Conservation (phyloP, 2,888 invertebrate species). For the Cosmopolites sordidus region DNA sequence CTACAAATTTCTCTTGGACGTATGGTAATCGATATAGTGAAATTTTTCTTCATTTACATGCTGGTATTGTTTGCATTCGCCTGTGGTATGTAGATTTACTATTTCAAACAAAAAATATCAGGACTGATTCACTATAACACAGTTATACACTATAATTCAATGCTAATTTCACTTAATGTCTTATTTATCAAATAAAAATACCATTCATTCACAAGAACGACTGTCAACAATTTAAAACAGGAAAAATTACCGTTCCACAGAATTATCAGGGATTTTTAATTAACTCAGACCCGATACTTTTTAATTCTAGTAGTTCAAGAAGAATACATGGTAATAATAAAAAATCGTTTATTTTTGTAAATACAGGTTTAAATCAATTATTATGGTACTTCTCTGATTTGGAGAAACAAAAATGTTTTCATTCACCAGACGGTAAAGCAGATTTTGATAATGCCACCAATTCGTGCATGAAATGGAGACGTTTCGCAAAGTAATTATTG, state of each 20-base stretch:
- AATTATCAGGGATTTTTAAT: too few species aligned
- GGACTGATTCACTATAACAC: too few species aligned
- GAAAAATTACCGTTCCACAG: too few species aligned
- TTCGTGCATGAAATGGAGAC: constrained; percentile 80
- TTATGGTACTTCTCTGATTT: constrained; percentile 91
- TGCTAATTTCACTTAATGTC: too few species aligned
- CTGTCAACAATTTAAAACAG: too few species aligned
- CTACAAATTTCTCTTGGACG: constrained; percentile 88
- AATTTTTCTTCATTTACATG: constrained; percentile 93
- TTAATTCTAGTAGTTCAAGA: constrained; percentile 1
- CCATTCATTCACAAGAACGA: too few species aligned
- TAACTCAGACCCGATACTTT: too few species aligned
- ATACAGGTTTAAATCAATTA: constrained; percentile 76
- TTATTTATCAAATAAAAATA: too few species aligned
- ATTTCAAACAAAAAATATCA: too few species aligned
- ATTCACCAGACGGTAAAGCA: constrained; percentile 65
- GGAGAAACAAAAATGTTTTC: constrained; percentile 82
- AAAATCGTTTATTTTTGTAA: neutral
- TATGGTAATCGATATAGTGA: constrained; percentile 92
- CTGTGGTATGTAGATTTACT: constrained; percentile 65
- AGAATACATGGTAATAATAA: neutral
- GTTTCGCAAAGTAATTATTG: constrained; percentile 82
- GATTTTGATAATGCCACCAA: constrained; percentile 82
- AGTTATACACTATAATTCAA: too few species aligned
- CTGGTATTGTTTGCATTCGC: constrained; percentile 92